Evolutionary conservation across 2,797 vertebrate genomes (phyloP).

Genomic region (Lindbergichthys nudifrons): DNA sequence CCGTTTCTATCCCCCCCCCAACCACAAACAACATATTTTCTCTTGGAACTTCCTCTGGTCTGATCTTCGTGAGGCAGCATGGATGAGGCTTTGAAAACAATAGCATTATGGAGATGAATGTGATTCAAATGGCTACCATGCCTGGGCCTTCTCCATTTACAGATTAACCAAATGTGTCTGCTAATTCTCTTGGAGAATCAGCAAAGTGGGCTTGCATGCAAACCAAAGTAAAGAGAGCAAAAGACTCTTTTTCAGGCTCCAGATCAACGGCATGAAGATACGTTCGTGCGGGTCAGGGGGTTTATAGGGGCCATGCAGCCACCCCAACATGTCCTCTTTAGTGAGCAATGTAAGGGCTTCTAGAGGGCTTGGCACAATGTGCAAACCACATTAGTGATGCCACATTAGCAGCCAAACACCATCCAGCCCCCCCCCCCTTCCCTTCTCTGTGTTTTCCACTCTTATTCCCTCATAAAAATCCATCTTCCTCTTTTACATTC

Average conservation of each 20-base stretch:
- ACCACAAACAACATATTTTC: conserved; percentile 47
- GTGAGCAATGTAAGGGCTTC: conserved; percentile 22
- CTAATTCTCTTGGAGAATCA: conserved; percentile 3
- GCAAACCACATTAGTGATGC: conserved; percentile 59
- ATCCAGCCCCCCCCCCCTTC: no score
- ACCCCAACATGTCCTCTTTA: conserved; percentile 5
- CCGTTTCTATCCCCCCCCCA: conserved; percentile 38
- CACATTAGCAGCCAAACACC: conserved; percentile 55
- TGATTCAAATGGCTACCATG: conserved; percentile 35
- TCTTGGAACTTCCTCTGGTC: conserved; percentile 34
- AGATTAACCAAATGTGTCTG: conserved; percentile 22
- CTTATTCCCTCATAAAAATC: conserved; percentile 2
- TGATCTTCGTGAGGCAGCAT: conserved; percentile 16
- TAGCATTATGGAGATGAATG: conserved; percentile 3
- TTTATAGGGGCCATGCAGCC: conserved; percentile 1
- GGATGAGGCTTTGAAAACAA: conserved; percentile 32
- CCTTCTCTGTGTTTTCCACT: conserved; percentile 17
- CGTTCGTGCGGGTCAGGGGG: conserved; percentile 15
- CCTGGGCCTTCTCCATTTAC: conserved; percentile 7
- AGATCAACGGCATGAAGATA: neutral
- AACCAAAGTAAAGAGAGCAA: neutral
- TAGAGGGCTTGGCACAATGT: conserved; percentile 43
- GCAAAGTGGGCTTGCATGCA: neutral
- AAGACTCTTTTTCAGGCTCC: conserved; percentile 1
- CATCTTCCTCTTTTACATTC: conserved; percentile 48